Evolutionary conservation across 2,888 invertebrate species (phyloP).

Genomic region (Stegana nigrithorax): DNA sequence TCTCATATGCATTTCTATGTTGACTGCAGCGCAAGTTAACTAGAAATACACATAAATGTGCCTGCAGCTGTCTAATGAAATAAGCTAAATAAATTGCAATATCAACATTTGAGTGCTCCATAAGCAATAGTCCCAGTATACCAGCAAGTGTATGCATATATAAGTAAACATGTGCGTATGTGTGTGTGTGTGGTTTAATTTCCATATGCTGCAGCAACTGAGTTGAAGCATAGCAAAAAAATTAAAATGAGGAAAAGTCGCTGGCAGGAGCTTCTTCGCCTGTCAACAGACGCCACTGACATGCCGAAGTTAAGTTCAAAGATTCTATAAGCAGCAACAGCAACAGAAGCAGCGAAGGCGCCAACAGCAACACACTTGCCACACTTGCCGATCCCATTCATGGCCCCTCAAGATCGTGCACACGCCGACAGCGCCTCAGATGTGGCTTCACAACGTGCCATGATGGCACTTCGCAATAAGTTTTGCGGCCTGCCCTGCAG

Average conservation of each 20-base stretch:
- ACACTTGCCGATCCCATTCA: too few relatives aligned
- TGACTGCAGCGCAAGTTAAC: background rate
- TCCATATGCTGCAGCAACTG: too few relatives aligned
- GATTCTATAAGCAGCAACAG: conserved; percentile 9
- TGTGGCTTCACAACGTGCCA: background rate
- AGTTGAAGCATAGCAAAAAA: too few relatives aligned
- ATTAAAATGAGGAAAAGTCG: too few relatives aligned
- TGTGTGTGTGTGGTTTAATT: too few relatives aligned
- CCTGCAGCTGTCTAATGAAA: background rate
- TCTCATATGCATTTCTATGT: background rate
- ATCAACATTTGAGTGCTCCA: too few relatives aligned
- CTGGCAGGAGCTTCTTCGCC: too few relatives aligned
- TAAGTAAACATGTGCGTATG: background rate
- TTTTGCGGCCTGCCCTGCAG: conserved; percentile 19
- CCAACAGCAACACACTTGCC: too few relatives aligned
- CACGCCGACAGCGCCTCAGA: background rate
- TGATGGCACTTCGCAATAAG: background rate
- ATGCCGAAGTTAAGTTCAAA: conserved; percentile 1
- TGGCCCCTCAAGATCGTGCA: too few relatives aligned
- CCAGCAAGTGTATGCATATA: too few relatives aligned
- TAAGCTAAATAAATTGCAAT: conserved; percentile 6
- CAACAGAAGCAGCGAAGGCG: conserved; percentile 23
- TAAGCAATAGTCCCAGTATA: too few relatives aligned
- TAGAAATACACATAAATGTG: background rate
- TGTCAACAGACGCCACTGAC: too few relatives aligned